phyloP scores from a whole-genome alignment of 2,888 invertebrate species.

The Eulithis testata region DNA sequence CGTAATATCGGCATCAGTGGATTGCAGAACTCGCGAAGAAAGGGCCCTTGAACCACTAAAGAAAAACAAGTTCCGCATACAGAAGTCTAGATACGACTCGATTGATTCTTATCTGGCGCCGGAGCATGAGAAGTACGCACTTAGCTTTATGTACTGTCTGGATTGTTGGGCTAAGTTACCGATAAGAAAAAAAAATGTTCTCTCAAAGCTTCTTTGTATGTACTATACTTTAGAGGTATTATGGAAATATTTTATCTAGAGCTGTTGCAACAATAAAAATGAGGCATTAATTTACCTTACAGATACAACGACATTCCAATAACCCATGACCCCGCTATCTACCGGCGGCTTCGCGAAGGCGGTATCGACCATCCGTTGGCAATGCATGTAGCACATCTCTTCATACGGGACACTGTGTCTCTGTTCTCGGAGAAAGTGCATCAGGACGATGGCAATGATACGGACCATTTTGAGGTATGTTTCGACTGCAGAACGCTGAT shows the following conservation, averaged over 20 bases:
- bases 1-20: conserved; percentile 97
- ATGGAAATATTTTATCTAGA: no score
- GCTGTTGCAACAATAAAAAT: no score
- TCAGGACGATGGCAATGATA: conserved; percentile 96
- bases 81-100: conserved; percentile 98
- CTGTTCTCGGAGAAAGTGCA: conserved; percentile 97
- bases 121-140: conserved; percentile 88
- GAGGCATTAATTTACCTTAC: conserved; percentile 6
- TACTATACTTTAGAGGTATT: no score
- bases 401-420: conserved; percentile 98
- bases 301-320: conserved; percentile 97
- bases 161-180: neutral
- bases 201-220: no score
- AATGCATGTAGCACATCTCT: conserved; percentile 98
- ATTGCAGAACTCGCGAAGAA: conserved; percentile 97
- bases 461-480: conserved; percentile 98
- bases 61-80: conserved; percentile 91
- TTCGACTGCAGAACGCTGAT: conserved; percentile 4
- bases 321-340: conserved; percentile 93
- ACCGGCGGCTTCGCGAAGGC: conserved; percentile 91
- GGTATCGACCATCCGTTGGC: conserved; percentile 97
- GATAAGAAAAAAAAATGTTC: no score
- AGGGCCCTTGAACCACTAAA: conserved; percentile 90
- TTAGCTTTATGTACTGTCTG: neutral
- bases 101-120: conserved; percentile 98